Evolutionary conservation across 2,113 vertebrate genomes (phyloP), one percentile per base, ranked within the genome.

Genomic region (Numida meleagris): DNA sequence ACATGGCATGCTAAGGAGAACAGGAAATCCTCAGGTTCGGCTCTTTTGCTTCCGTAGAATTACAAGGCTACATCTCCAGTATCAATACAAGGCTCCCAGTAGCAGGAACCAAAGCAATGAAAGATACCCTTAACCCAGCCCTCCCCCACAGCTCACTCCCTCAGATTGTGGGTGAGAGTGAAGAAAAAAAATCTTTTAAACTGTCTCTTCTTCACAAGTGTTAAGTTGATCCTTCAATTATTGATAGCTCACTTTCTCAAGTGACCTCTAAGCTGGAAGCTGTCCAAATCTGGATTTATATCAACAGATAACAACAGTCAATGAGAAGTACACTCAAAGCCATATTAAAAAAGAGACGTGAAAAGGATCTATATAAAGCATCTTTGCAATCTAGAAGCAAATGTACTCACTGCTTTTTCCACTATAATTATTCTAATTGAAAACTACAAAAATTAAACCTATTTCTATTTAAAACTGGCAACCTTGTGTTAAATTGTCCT

Each of bases 141-240:
- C 25, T 12, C 9, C 14, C 12, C 66, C 17, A 3, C 7, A 57
- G 31, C 31, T 16, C 55, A 21, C 55, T 7, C 27, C 23, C 5
- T 0, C 8, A 3, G 51, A 78, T 10, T 42, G 15, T 42, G 80
- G 55, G 38, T 31, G 7, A 70, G 89, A 76, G 21, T 3, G 16
- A 36, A 67, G 23, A 31, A 68, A 31, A 29, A 31, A 38, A 6
- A 59, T 14, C 42, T 70, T 84, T 57, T 68, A 65, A 94, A 81
- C n/a, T 7, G 14, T 33, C 57, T 74, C 70, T 82, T 86, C 25
- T 1, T 10, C 33, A 62, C 12, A 86, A 86, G 25, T 21, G 72
- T 91, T 82, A 94, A 95, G 53, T 42, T 78, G 34, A 81, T 63
- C 73, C 71, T 81, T 90, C 53, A 86, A 17, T 78, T 92, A 87